Evolutionary conservation across 2,113 vertebrate species (phyloP).

Genomic region (Sula dactylatra): DNA sequence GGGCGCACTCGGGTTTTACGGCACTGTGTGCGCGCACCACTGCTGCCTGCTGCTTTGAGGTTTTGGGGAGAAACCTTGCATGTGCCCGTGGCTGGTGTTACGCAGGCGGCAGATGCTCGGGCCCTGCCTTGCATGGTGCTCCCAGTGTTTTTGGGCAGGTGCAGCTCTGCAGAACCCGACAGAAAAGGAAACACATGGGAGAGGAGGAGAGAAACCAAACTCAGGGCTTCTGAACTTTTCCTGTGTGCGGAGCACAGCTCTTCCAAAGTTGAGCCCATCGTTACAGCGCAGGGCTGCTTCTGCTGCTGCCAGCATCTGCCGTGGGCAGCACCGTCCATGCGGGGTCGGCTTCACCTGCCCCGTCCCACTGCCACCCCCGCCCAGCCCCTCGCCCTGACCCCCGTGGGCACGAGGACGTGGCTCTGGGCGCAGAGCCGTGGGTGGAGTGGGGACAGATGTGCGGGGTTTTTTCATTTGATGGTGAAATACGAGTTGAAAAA

Average conservation of each 20-base stretch:
- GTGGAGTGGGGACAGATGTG: not conserved
- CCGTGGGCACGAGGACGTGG: rapidly evolving
- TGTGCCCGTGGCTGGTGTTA: rapidly evolving
- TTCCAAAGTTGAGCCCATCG: not conserved
- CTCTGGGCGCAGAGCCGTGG: rapidly evolving
- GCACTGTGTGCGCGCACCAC: not conserved
- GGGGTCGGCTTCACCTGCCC: rapidly evolving
- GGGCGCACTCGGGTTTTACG: not conserved
- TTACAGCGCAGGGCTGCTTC: not conserved
- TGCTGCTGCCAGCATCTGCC: not conserved
- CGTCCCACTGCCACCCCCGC: not conserved
- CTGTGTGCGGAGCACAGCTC: rapidly evolving
- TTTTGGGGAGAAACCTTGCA: rapidly evolving
- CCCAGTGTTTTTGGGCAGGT: not conserved
- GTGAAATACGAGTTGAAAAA: not conserved
- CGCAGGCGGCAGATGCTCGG: rapidly evolving
- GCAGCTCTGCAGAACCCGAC: not conserved
- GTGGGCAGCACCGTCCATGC: rapidly evolving
- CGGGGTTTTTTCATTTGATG: not conserved
- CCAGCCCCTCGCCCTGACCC: not conserved
- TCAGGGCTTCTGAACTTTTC: not conserved
- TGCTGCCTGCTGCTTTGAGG: not conserved
- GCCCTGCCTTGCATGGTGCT: not conserved
- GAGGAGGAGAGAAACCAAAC: not conserved
- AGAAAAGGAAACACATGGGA: rapidly evolving